Conservation (phyloP, 2,797 vertebrate genomes). For the Cyprinella venusta region DNA sequence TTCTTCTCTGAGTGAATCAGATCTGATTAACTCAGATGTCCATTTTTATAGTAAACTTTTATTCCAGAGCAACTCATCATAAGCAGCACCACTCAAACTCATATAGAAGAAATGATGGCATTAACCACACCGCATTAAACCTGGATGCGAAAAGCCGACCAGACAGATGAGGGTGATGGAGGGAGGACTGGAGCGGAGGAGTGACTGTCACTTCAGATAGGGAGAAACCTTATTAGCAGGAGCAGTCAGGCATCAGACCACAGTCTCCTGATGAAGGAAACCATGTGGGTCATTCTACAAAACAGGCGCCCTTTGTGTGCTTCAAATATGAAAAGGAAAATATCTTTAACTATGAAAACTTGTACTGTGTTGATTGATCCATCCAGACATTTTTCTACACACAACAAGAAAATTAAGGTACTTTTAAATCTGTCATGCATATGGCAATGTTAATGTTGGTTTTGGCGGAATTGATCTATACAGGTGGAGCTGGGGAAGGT, state of each 20-base stretch:
- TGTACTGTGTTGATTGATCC: not conserved
- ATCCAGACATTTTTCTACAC: not conserved
- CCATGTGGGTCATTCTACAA: constrained; percentile 58
- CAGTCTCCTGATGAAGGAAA: constrained; percentile 82
- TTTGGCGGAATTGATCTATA: no score
- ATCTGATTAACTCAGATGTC: constrained; percentile 4
- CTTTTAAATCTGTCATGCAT: not conserved
- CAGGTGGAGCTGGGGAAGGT: no score
- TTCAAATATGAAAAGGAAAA: not conserved
- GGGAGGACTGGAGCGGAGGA: constrained; percentile 61
- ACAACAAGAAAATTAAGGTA: not conserved
- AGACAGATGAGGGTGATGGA: constrained; percentile 52
- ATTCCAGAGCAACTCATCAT: not conserved
- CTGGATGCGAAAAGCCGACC: not conserved
- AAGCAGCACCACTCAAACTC: not conserved
- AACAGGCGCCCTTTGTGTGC: not conserved
- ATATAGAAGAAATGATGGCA: constrained; percentile 20
- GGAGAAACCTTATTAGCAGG: constrained; percentile 79
- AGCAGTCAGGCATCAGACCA: constrained; percentile 70
- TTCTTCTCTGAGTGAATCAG: not conserved
- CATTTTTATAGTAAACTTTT: constrained; percentile 9
- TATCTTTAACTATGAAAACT: not conserved
- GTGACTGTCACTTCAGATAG: constrained; percentile 73
- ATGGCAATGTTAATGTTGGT: no score
- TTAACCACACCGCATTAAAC: constrained; percentile 37